These are phyloP conservation scores for Caenorhabditis auriculariae DNA, from an alignment of 2,888 invertebrate species.

Conservation along the genomic window DNA sequence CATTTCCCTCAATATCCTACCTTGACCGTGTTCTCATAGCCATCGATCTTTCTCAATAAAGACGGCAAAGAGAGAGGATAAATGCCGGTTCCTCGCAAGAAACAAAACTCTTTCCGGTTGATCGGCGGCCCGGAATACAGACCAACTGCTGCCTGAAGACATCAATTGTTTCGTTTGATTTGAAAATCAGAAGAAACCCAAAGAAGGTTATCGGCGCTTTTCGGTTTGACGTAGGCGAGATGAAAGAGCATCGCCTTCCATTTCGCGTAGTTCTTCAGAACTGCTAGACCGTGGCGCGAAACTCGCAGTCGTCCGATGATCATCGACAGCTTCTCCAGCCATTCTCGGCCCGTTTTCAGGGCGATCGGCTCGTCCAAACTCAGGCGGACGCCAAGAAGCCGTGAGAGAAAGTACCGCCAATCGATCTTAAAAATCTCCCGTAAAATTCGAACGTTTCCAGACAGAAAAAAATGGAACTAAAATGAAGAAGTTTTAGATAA, in stretches of 20 bases:
- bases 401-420: conserved; percentile 36
- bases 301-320: conserved; percentile 21
- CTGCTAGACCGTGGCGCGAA: conserved; percentile 14
- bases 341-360: conserved; percentile 30
- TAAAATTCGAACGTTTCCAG: too few relatives aligned
- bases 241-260: conserved; percentile 38
- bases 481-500: too few relatives aligned
- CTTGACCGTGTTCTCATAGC: conserved; percentile 25
- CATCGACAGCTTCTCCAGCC: conserved; percentile 26
- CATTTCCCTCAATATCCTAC: conserved; percentile 7
- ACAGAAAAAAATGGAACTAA: too few relatives aligned
- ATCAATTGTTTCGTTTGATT: background rate
- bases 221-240: conserved; percentile 29
- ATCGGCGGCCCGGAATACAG: conserved; percentile 29
- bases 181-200: conserved; percentile 3
- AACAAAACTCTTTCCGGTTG: conserved; percentile 38
- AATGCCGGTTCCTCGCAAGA: conserved; percentile 29
- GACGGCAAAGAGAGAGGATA: conserved; percentile 36
- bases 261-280: conserved; percentile 35
- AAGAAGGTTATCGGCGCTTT: conserved; percentile 11
- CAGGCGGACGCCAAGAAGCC: conserved; percentile 19
- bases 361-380: conserved; percentile 27
- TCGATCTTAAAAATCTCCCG: conserved; percentile 38
- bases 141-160: conserved; percentile 14
- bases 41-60: conserved; percentile 33